Conservation (phyloP, 92 coral and sea anemone genomes). For the Montipora capitata region DNA sequence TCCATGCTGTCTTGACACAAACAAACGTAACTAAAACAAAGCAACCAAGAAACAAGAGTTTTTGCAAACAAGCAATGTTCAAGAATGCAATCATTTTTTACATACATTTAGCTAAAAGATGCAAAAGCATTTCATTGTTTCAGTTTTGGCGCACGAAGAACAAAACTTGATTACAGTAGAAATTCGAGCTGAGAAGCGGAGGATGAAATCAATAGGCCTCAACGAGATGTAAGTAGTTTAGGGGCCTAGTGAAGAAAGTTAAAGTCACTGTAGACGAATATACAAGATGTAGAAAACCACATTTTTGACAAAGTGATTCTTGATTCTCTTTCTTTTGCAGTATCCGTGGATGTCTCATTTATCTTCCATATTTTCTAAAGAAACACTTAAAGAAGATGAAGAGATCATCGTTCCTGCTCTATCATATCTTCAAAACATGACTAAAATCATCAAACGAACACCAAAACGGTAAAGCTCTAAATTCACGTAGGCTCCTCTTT, state of each 20-base stretch:
- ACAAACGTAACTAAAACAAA: no score
- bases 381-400: slow-evolving; percentile 81
- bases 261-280: neutral
- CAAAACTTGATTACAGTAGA: no score
- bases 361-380: slow-evolving; percentile 85
- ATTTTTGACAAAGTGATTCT: neutral
- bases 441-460: slow-evolving; percentile 71
- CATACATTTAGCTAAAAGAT: neutral
- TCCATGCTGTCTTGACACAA: no score
- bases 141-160: no score
- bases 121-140: neutral
- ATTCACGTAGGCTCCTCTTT: no score
- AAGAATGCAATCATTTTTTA: neutral
- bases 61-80: neutral
- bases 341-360: slow-evolving; percentile 93
- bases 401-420: slow-evolving; percentile 94
- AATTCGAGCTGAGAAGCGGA: no score
- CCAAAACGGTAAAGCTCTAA: slow-evolving; percentile 82
- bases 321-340: slow-evolving; percentile 43
- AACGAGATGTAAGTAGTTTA: no score
- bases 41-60: no score
- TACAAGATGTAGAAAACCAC: neutral
- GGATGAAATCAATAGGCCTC: no score
- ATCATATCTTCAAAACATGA: slow-evolving; percentile 88
- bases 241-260: no score